Evolutionary conservation across 2,113 vertebrate species (phyloP).

Genomic region (Notarius lentiginosus): DNA sequence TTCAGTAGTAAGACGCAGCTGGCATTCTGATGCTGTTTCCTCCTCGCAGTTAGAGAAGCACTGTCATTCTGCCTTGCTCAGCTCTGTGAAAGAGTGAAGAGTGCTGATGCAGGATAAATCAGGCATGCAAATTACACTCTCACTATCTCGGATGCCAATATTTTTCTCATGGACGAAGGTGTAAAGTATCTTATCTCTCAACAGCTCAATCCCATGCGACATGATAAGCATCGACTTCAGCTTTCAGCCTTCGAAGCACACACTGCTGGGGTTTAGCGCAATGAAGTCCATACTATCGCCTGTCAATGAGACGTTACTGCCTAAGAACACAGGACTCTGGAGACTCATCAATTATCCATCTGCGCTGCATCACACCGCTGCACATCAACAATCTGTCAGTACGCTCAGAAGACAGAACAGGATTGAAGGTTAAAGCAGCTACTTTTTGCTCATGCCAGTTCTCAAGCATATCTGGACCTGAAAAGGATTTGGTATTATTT

Average conservation of each 20-base stretch:
- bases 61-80: not conserved
- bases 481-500: not conserved
- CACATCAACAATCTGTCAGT: conserved; percentile 28
- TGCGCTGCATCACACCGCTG: conserved; percentile 17
- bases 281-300: conserved; percentile 10
- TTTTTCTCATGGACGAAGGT: conserved; percentile 20
- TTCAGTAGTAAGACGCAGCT: conserved; percentile 23
- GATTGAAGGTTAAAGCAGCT: not conserved
- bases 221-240: not conserved
- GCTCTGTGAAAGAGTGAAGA: not conserved
- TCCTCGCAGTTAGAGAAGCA: not conserved
- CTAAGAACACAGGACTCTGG: conserved; percentile 31
- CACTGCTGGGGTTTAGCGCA: not conserved
- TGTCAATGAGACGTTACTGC: conserved; percentile 31
- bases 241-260: conserved; percentile 4
- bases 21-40: not conserved
- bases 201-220: not conserved
- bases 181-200: not conserved
- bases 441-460: not conserved
- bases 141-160: conserved; percentile 24
- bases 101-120: not conserved
- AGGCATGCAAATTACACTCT: not conserved
- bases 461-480: not conserved
- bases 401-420: not conserved
- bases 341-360: conserved; percentile 48